Evolutionary conservation across 2,888 invertebrate species (phyloP), one percentile per base, ranked within the genome.

Genomic region (Zhuqinia jingwanae): DNA sequence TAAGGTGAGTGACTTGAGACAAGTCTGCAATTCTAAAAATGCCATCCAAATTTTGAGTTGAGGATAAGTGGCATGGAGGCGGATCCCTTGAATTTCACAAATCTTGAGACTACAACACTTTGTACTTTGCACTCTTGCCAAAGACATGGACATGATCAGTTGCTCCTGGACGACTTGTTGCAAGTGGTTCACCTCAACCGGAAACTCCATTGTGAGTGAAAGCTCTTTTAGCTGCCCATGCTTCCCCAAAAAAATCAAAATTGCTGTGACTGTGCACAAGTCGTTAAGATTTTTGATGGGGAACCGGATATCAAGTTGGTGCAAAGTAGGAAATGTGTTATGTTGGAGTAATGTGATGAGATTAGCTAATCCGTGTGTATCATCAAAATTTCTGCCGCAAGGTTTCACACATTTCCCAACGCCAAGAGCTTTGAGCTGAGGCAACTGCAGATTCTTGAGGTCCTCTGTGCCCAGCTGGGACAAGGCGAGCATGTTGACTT

Each of bases 71-170:
- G 25, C 60, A 22, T 82, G 60, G 0, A 73, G 27, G 0, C 73
- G 81, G 15, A 82, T 60, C 2, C 27, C 81, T 27, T 73, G 81
- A 53, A 82, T 73, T n/a, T 82, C 81, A 58, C 36, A 56, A 5
- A 17, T 73, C 25, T 47, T 42, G 5, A 82, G 60, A 0, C 27
- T 50, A 3, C 20, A 1, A 0, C n/a, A 11, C 3, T 53, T 27
- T 27, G 2, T 22, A 53, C 5, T 8, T 36, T 47, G 25, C 2
- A 1, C 1, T 27, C 3, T 36, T 0, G 42, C 42, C 17, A 17
- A 65, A 0, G n/a, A n/a, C 27, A 17, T n/a, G 0, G 47, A 8
- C 10, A 25, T 15, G 6, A 3, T 17, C 10, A 73, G n/a, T 25
- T 50, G 50, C 2, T 53, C 50, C 3, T 50, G 27, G 11, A 45